Percentiles rank a stretch among this genome's conserved stretches.
Evolutionary conservation across 2,888 invertebrate species (phyloP).

Genomic region (Agonopterix heracliana): DNA sequence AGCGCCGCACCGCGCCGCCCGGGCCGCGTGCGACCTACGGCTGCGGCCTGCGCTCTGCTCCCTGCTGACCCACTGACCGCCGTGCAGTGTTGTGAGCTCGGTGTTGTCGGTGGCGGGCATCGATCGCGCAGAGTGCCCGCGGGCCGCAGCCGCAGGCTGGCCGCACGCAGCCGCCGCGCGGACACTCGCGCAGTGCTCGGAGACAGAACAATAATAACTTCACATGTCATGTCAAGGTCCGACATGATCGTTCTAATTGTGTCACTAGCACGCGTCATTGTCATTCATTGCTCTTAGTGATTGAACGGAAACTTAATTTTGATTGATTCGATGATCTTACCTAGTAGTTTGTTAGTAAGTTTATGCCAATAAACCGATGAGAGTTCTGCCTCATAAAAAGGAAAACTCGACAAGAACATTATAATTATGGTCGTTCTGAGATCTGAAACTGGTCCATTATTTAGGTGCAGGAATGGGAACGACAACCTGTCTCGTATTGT

Average conservation of each 20-base stretch:
- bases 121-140: slow-evolving; percentile 1
- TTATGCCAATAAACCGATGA: too few species aligned
- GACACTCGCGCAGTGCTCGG: slow-evolving; percentile 9
- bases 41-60: slow-evolving; percentile 16
- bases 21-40: slow-evolving; percentile 28
- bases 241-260: slow-evolving; percentile 32
- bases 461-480: too few species aligned
- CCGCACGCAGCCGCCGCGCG: slow-evolving; percentile 15
- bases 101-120: slow-evolving; percentile 26
- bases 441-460: too few species aligned
- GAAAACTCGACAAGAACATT: too few species aligned
- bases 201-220: slow-evolving; percentile 45
- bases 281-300: slow-evolving; percentile 20
- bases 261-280: slow-evolving; percentile 22
- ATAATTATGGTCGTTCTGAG: too few species aligned
- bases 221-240: slow-evolving; percentile 40
- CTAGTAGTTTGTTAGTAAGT: too few species aligned
- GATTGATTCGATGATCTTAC: not conserved
- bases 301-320: slow-evolving; percentile 2
- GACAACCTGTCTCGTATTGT: too few species aligned
- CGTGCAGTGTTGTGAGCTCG: slow-evolving; percentile 28
- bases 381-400: too few species aligned
- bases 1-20: slow-evolving; percentile 28
- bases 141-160: slow-evolving; percentile 5
- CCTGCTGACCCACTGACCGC: slow-evolving; percentile 26